These are phyloP conservation scores for Drosophila infuscata DNA, from an alignment of 2,888 invertebrate species.

Conservation along the genomic window DNA sequence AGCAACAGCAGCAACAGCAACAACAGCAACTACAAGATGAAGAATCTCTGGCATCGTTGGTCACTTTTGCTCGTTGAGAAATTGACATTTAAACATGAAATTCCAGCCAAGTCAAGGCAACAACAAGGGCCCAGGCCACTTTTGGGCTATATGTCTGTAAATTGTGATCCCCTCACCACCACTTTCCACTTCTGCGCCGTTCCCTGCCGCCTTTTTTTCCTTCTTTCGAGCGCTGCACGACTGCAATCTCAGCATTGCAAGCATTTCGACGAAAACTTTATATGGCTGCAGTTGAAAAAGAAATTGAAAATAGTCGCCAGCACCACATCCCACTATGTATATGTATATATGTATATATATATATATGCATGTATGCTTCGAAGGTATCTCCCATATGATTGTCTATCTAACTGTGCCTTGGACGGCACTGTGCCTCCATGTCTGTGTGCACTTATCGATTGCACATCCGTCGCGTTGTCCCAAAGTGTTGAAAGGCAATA, in stretches of 20 bases:
- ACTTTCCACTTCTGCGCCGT: neutral
- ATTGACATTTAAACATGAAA: constrained; percentile 80
- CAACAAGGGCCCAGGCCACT: constrained; percentile 67
- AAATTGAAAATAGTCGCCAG: constrained; percentile 69
- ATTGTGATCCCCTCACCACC: constrained; percentile 4
- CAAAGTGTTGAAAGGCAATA: constrained; percentile 60
- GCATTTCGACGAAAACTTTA: constrained; percentile 68
- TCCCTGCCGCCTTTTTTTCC: neutral
- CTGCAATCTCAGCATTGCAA: constrained; percentile 76
- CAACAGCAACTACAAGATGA: constrained; percentile 23
- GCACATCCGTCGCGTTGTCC: constrained; percentile 68
- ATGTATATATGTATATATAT: neutral
- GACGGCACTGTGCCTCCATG: constrained; percentile 35
- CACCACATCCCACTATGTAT: neutral
- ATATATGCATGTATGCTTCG: constrained; percentile 36
- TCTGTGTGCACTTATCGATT: constrained; percentile 75
- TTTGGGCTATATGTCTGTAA: constrained; percentile 54
- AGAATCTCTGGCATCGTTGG: constrained; percentile 51
- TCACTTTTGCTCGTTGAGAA: constrained; percentile 76
- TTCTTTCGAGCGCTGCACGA: constrained; percentile 52
- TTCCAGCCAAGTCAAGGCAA: constrained; percentile 64
- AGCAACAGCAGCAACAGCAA: constrained; percentile 25
- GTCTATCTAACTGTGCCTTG: constrained; percentile 60
- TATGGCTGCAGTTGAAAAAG: constrained; percentile 69
- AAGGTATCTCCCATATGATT: constrained; percentile 70